These are phyloP conservation scores for Coptodon bakossiorum DNA, from an alignment of 2,113 vertebrate genomes.

Conservation along the genomic window DNA sequence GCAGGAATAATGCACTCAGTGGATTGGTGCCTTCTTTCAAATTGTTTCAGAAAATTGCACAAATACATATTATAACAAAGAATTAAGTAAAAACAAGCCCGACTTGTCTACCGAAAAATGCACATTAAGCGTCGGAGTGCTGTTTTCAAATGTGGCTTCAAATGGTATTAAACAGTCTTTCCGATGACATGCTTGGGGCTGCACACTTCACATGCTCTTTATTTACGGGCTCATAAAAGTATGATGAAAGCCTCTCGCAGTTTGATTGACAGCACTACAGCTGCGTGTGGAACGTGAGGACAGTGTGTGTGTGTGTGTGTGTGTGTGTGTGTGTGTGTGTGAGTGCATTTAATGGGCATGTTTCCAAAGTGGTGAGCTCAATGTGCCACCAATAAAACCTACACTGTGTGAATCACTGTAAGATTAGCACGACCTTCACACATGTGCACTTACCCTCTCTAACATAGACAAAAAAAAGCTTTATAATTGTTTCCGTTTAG, in stretches of 20 bases:
- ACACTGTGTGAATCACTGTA: background rate
- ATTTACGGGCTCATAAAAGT: slow-evolving; percentile 31
- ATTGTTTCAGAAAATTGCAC: background rate
- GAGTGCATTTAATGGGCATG: background rate
- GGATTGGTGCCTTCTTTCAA: background rate
- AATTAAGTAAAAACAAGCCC: background rate
- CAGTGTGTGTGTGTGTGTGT: background rate
- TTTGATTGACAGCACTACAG: slow-evolving; percentile 16
- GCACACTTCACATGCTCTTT: slow-evolving; percentile 11
- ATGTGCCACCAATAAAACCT: slow-evolving; percentile 7
- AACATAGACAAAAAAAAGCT: background rate
- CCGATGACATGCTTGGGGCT: background rate
- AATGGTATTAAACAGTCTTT: background rate
- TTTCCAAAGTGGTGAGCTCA: slow-evolving; percentile 11
- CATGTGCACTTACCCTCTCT: background rate
- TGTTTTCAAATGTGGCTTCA: background rate
- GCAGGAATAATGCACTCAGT: background rate
- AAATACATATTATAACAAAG: background rate
- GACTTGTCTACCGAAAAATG: background rate
- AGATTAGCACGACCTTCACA: slow-evolving; percentile 12
- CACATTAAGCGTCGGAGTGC: background rate
- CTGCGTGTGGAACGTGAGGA: background rate
- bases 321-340: background rate
- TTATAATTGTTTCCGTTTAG: background rate
- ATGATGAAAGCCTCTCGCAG: background rate